Evolutionary conservation across 2,113 vertebrate genomes (phyloP).

Genomic region (Strix aluco): DNA sequence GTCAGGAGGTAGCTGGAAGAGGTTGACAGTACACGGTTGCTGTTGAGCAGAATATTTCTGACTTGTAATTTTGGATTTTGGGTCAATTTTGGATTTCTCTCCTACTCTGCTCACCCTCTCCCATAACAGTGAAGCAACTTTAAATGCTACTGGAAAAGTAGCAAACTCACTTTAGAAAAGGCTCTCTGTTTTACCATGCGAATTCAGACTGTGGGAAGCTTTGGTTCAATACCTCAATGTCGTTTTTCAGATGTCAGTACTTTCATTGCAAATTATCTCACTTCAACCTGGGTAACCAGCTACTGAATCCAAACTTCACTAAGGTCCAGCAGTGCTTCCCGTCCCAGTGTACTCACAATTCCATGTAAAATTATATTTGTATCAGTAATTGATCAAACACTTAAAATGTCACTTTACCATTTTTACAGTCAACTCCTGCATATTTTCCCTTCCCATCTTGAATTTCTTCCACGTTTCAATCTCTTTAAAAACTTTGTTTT

Average conservation of each 20-base stretch:
- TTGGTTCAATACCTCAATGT: neutral
- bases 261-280: neutral
- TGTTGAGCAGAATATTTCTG: neutral
- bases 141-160: neutral
- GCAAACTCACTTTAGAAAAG: neutral
- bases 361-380: neutral
- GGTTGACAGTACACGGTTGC: neutral
- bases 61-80: neutral
- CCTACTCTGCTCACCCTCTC: neutral
- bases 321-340: neutral
- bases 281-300: neutral
- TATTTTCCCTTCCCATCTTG: neutral
- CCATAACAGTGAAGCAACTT: neutral
- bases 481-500: neutral
- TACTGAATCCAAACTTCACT: neutral
- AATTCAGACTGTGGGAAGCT: neutral
- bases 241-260: neutral
- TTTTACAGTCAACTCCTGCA: neutral
- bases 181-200: rapidly evolving
- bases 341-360: neutral
- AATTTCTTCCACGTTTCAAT: neutral
- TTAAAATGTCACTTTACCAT: neutral
- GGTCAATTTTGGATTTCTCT: neutral
- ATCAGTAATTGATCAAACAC: neutral
- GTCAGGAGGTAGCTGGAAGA: neutral